Conservation (phyloP, 2,888 invertebrate genomes). For the Andrena fulva region DNA sequence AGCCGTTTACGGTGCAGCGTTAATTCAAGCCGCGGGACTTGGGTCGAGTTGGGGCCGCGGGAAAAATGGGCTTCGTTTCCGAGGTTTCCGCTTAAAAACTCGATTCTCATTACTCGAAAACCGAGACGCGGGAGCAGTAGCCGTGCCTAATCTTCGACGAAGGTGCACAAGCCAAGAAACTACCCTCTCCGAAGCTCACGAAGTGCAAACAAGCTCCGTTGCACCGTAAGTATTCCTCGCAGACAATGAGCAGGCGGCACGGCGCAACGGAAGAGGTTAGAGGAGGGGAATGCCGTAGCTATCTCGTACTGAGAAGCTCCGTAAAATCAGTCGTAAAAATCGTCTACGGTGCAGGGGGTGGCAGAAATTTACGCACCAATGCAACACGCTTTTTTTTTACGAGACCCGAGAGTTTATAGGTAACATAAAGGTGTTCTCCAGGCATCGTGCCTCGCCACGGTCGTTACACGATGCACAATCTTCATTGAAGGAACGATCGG, state of each 20-base stretch:
- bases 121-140: not conserved
- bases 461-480: not conserved
- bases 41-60: not conserved
- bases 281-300: not conserved
- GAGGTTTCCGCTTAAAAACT: slow-evolving; percentile 25
- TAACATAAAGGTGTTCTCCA: not conserved
- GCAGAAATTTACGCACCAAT: slow-evolving; percentile 38
- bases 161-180: slow-evolving; percentile 58
- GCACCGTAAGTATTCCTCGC: slow-evolving; percentile 60
- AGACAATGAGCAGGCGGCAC: slow-evolving; percentile 35
- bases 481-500: not conserved
- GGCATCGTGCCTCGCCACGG: not conserved
- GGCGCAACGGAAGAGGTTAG: not conserved
- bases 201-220: slow-evolving; percentile 72
- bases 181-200: slow-evolving; percentile 65
- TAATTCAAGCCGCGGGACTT: not conserved
- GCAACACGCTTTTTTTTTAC: slow-evolving; percentile 4
- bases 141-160: slow-evolving; percentile 70
- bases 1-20: not conserved
- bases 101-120: slow-evolving; percentile 26
- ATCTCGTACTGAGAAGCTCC: slow-evolving; percentile 41
- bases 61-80: not conserved
- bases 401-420: not conserved
- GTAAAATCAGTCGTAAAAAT: slow-evolving; percentile 68
- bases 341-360: slow-evolving; percentile 32